Conservation (phyloP, 1,140 invertebrate species). For the Macrocentrus cingulum region DNA sequence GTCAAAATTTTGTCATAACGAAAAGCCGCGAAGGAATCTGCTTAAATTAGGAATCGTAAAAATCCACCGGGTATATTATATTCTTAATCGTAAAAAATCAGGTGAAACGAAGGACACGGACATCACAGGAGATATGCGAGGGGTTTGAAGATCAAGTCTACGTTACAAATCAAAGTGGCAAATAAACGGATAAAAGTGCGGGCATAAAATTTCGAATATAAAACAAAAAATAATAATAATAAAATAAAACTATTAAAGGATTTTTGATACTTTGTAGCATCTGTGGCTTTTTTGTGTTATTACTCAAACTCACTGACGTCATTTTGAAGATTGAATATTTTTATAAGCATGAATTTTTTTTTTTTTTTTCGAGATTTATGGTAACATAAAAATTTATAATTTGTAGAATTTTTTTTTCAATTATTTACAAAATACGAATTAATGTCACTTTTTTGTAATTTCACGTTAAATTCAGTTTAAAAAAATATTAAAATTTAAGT, state of each 20-base stretch:
- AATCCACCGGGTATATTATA: background rate
- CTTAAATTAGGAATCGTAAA: conserved; percentile 10
- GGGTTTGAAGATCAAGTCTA: background rate
- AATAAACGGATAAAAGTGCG: conserved; percentile 5
- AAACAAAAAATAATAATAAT: background rate
- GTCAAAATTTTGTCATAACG: no score
- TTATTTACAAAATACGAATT: no score
- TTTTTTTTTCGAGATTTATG: no score
- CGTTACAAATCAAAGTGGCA: background rate
- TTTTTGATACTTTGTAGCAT: conserved; percentile 9
- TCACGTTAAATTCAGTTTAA: no score
- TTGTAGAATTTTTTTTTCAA: no score
- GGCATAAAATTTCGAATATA: background rate
- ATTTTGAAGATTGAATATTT: no score
- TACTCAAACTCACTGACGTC: background rate
- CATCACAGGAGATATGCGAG: background rate
- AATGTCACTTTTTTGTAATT: no score
- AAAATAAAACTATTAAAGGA: background rate
- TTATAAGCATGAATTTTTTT: no score
- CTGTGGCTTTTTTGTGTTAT: background rate
- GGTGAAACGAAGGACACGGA: no score
- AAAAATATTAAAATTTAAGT: no score
- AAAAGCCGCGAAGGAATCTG: background rate
- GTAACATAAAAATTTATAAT: no score
- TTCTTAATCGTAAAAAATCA: background rate